These are phyloP conservation scores for Andrena bucephala DNA, from an alignment of 2,888 invertebrate genomes.

Conservation along the genomic window DNA sequence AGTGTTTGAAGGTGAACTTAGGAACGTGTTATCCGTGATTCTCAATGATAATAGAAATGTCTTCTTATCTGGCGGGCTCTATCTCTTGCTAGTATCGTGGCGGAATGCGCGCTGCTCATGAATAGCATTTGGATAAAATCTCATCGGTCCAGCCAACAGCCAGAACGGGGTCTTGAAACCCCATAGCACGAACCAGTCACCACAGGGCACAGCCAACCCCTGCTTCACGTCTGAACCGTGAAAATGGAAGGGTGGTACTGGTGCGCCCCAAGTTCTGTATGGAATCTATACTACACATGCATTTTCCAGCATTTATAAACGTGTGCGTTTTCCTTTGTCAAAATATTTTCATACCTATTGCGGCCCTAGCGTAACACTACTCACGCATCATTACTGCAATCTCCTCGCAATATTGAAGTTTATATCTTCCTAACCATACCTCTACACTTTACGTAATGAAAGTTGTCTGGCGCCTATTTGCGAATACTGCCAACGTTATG, in stretches of 20 bases:
- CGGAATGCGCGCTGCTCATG: slow-evolving; percentile 72
- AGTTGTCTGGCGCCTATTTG: too few species aligned
- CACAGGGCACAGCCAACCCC: slow-evolving; percentile 61
- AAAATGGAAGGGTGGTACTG: slow-evolving; percentile 58
- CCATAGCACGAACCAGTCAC: slow-evolving; percentile 55
- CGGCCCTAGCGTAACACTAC: neutral
- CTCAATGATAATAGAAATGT: slow-evolving; percentile 76
- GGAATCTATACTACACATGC: neutral
- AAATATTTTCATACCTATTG: slow-evolving; percentile 77
- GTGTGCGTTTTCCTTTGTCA: slow-evolving; percentile 67
- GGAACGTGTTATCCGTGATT: slow-evolving; percentile 52
- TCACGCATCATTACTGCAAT: neutral
- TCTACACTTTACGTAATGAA: neutral
- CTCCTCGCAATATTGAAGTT: neutral
- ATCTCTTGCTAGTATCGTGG: slow-evolving; percentile 56
- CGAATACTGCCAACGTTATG: too few species aligned
- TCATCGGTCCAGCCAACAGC: slow-evolving; percentile 74
- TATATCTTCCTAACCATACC: neutral
- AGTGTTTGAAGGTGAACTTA: neutral
- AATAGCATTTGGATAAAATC: slow-evolving; percentile 83
- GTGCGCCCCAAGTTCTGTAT: neutral
- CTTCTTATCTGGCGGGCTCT: slow-evolving; percentile 66
- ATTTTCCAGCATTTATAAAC: slow-evolving; percentile 18
- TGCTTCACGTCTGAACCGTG: slow-evolving; percentile 36
- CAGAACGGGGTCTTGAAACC: slow-evolving; percentile 64